Percentiles rank a stretch among this genome's conserved stretches.
Conservation (phyloP, 2,888 invertebrate species). For the Rhabditoides inermis region DNA sequence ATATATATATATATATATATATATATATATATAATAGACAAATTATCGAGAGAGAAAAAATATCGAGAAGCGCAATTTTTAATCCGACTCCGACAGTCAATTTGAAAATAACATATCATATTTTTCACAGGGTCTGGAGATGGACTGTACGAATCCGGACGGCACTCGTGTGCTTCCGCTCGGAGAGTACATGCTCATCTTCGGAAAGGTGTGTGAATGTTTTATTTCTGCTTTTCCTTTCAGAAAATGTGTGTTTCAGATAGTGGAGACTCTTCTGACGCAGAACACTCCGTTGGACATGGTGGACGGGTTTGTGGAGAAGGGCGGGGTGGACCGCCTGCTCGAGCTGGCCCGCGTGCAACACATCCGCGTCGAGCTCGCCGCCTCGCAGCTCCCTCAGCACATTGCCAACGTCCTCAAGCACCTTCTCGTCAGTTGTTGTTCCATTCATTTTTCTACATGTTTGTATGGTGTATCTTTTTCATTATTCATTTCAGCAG, state of each 20-base stretch:
- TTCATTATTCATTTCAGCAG: slow-evolving; percentile 4
- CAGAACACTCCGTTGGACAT: slow-evolving; percentile 21
- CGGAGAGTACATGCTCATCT: slow-evolving; percentile 37
- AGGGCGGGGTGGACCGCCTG: slow-evolving; percentile 19
- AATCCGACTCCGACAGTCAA: too few species aligned
- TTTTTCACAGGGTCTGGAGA: slow-evolving; percentile 23
- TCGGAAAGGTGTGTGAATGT: slow-evolving; percentile 14
- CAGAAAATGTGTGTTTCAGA: slow-evolving; percentile 6
- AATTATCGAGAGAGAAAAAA: too few species aligned
- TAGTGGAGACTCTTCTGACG: slow-evolving; percentile 31
- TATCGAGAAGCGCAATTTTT: too few species aligned
- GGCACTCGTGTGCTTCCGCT: slow-evolving; percentile 29
- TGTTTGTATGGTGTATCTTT: slow-evolving; percentile 4
- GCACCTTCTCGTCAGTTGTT: slow-evolving; percentile 21
- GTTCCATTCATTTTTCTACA: not conserved
- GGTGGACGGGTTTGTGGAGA: slow-evolving; percentile 21
- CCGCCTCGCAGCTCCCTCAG: slow-evolving; percentile 12
- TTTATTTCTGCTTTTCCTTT: not conserved
- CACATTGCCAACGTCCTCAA: slow-evolving; percentile 30
- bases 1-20: too few species aligned
- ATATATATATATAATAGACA: too few species aligned
- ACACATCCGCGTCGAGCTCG: slow-evolving; percentile 3
- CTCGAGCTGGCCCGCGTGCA: slow-evolving; percentile 13
- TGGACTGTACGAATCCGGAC: slow-evolving; percentile 16
- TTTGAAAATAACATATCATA: too few species aligned